These are phyloP conservation scores for Troglohyphantes excavatus DNA, from an alignment of 2,888 invertebrate species.

Conservation along the genomic window DNA sequence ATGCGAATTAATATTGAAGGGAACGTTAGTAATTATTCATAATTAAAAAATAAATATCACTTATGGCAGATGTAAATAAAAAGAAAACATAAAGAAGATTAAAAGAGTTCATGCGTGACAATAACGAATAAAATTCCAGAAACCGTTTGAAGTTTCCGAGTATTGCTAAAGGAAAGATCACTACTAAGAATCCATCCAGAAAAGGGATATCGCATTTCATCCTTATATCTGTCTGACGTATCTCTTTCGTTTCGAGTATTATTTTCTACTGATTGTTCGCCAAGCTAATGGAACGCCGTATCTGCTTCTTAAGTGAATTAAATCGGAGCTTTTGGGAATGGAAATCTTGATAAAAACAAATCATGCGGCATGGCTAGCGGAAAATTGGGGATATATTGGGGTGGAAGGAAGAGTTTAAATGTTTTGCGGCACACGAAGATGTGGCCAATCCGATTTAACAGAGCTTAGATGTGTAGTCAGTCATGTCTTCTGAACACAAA, in stretches of 20 bases:
- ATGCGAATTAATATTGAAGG: no score
- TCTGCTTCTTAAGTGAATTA: conserved; percentile 5
- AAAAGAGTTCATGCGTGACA: no score
- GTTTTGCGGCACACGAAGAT: neutral
- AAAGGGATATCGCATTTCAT: neutral
- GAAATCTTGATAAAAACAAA: conserved; percentile 9
- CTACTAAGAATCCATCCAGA: neutral
- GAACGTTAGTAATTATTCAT: no score
- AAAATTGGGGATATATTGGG: neutral
- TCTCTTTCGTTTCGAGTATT: neutral
- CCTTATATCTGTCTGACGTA: neutral
- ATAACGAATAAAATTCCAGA: neutral
- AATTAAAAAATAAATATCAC: no score
- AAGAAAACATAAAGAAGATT: no score
- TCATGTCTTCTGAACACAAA: neutral
- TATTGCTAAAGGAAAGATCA: conserved; percentile 1
- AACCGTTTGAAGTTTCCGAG: neutral
- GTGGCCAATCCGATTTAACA: neutral
- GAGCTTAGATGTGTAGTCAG: neutral
- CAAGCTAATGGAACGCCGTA: neutral
- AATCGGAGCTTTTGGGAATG: neutral
- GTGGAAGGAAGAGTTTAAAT: neutral
- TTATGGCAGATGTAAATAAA: no score
- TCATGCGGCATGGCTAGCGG: neutral
- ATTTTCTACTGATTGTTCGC: neutral